Base-by-base conservation (phyloP, 2,888 invertebrate species). In the Dolichomitus sp. region DNA sequence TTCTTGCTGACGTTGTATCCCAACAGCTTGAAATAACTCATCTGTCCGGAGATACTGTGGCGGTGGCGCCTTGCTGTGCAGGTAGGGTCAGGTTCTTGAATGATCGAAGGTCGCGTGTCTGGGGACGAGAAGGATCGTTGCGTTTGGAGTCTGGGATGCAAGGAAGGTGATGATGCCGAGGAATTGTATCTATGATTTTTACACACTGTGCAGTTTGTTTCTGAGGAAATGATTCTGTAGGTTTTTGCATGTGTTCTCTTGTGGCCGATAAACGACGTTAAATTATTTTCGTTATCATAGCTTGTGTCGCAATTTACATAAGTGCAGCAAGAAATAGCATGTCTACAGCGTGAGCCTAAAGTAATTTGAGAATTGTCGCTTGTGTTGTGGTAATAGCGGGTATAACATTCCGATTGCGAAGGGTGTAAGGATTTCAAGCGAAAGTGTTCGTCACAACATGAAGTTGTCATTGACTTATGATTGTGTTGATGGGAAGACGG, bases 1-100 rank as follows among this genome's bases (percentile, higher is more conserved):
- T 96, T 96, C 94, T 96, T 96, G 91, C 95, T 95, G 92, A 95
- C 95, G 92, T 95, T 96, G 94, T 97, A 96, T 92, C 97, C 97
- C 95, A 97, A 96, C 96, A 97, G 96, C 96, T 97, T 97, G 96
- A 97, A 97, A 96, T 97, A 97, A 96, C 96, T 97, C 97, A 97
- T 97, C 96, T 98, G 98, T 95, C 98, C 98, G 95, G 97, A 97
- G 96, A 98, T 97, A 96, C 98, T 98, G 97, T 98, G 98, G 95
- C 98, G 97, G 95, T 98, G 98, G 95, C 97, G 97, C 95, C 97
- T 96, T 94, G 96, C 96, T 93, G 93, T 93, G 91, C 93, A 93
- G 92, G 93, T 92, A 93, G 93, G 91, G 92, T 93, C 90, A 92
- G 93, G 92, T 93, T 83, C 80, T 83, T 93, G 90, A 93, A 92